A percentile compares a stretch with the other conserved stretches of the same genome.
Evolutionary conservation across 2,888 invertebrate species (phyloP).

Genomic region (Diarsia brunnea): DNA sequence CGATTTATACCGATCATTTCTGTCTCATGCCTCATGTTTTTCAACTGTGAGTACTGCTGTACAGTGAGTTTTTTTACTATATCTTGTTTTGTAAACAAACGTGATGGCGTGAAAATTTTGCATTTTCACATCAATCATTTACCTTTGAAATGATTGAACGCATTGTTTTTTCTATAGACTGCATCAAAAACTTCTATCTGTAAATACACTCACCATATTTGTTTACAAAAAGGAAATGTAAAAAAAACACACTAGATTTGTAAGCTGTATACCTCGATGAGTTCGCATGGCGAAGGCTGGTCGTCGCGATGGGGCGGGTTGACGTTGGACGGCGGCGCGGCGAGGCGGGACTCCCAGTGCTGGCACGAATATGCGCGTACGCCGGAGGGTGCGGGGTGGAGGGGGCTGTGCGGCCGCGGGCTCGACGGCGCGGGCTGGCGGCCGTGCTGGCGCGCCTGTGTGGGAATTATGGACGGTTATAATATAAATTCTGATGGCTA

Average conservation of each 20-base stretch:
- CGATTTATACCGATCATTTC: slow-evolving; percentile 31
- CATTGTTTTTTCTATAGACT: not conserved
- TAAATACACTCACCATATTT: slow-evolving; percentile 15
- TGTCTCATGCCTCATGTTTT: slow-evolving; percentile 22
- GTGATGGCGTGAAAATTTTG: not conserved
- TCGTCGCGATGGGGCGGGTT: slow-evolving; percentile 87
- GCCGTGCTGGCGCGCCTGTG: slow-evolving; percentile 90
- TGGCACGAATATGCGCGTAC: slow-evolving; percentile 91
- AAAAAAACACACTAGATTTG: slow-evolving; percentile 10
- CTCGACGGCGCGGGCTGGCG: slow-evolving; percentile 89
- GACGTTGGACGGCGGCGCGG: slow-evolving; percentile 86
- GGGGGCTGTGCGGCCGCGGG: slow-evolving; percentile 88
- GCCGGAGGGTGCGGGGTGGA: slow-evolving; percentile 90
- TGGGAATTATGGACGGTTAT: not conserved
- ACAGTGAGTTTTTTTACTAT: slow-evolving; percentile 37
- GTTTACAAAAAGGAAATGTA: slow-evolving; percentile 37
- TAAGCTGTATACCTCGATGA: slow-evolving; percentile 84
- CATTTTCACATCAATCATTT: not conserved
- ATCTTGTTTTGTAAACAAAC: slow-evolving; percentile 30
- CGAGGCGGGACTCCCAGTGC: slow-evolving; percentile 91
- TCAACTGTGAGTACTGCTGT: slow-evolving; percentile 42
- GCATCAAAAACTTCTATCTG: not conserved
- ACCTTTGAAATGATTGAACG: not conserved
- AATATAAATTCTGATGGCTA: not conserved
- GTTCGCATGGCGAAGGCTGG: slow-evolving; percentile 85